These are phyloP conservation scores for Benthosema pterotum DNA, from an alignment of 2,797 vertebrate genomes.

Conservation along the genomic window DNA sequence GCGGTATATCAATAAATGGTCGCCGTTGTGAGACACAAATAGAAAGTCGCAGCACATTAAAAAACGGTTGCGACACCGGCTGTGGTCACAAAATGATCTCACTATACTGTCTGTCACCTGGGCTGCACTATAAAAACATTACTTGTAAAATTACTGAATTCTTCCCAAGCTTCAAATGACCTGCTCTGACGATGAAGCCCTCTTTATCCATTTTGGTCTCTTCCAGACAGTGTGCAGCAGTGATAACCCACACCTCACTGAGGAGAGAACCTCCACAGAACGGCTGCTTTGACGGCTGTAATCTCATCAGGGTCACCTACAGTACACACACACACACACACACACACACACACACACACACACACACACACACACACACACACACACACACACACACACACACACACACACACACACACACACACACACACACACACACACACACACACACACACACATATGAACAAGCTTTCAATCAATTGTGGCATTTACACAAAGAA, in stretches of 20 bases:
- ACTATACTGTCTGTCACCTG: too few species aligned
- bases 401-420: constrained; percentile 2
- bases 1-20: too few species aligned
- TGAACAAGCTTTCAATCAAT: too few species aligned
- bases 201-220: rapidly evolving
- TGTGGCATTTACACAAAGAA: too few species aligned
- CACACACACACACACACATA: too few species aligned
- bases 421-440: too few species aligned
- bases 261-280: constrained; percentile 93
- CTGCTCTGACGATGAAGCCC: constrained; percentile 69
- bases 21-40: too few species aligned
- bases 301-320: constrained; percentile 83
- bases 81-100: too few species aligned
- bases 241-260: constrained; percentile 89
- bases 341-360: not conserved
- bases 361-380: not conserved
- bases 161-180: constrained; percentile 43
- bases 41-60: too few species aligned
- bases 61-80: too few species aligned
- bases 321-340: constrained; percentile 27
- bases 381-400: not conserved
- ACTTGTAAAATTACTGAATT: not conserved
- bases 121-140: too few species aligned
- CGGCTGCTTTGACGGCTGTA: not conserved
- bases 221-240: constrained; percentile 88